Conservation (phyloP, 2,113 vertebrate genomes). For the Oreocharis arfaki region DNA sequence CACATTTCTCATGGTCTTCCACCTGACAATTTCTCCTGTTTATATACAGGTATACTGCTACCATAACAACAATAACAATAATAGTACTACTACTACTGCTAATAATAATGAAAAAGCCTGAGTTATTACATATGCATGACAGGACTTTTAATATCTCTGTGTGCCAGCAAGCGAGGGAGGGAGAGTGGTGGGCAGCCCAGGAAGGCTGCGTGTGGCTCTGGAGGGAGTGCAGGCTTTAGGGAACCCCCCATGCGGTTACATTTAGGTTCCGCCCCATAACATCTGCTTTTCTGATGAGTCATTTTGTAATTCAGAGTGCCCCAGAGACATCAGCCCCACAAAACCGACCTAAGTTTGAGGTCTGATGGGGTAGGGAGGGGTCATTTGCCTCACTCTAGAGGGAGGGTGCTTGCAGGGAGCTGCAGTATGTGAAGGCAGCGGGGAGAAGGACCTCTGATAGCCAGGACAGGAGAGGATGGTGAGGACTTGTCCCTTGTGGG, state of each 20-base stretch:
- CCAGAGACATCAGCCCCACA: background rate
- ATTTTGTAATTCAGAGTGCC: background rate
- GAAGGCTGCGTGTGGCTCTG: rapidly evolving
- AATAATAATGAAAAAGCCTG: background rate
- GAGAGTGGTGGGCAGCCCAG: background rate
- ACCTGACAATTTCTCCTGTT: background rate
- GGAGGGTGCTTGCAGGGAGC: background rate
- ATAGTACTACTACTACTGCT: background rate
- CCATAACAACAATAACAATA: background rate
- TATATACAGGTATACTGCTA: background rate
- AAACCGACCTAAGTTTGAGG: background rate
- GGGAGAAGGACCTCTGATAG: background rate
- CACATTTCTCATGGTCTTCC: background rate
- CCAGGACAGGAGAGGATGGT: background rate
- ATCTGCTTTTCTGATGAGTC: background rate
- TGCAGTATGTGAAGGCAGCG: background rate
- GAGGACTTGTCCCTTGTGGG: rapidly evolving
- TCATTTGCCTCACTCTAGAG: rapidly evolving
- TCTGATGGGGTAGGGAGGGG: rapidly evolving
- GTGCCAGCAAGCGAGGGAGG: background rate
- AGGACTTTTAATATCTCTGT: background rate
- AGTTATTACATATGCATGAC: background rate
- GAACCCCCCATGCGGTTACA: background rate
- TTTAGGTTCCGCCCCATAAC: background rate
- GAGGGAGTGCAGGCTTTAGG: background rate